Evolutionary conservation across 2,113 vertebrate species (phyloP), one percentile per base, ranked within the genome.

Genomic region (Oryzias melastigma): DNA sequence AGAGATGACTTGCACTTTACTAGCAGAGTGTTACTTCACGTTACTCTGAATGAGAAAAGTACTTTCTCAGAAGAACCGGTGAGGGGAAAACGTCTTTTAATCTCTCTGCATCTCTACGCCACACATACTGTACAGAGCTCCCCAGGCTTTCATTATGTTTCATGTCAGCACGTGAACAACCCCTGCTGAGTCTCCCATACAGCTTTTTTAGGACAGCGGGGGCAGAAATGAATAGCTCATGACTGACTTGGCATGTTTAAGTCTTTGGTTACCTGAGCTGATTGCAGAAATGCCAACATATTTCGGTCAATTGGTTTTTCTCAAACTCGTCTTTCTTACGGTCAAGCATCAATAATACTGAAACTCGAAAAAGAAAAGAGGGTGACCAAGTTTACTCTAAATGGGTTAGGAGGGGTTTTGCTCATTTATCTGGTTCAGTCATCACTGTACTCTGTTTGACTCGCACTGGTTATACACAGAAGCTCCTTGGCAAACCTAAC

Each of bases 381-480:
- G 70, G 62, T 51, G 43, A 56, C 35, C 25, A 68, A 44, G 50
- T 65, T 74, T 62, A 43, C 18, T 75, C 10, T 73, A 18, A 75
- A 65, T 73, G 53, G 68, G 41, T 24, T 62, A 6, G 48, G 47
- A 48, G 45, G 29, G n/a, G 53, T 43, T 62, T 52, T 57, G 78
- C 71, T 47, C 29, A 63, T 70, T 80, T 74, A 43, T 71, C 53
- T 71, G 16, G 35, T 51, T 22, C n/a, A 77, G 58, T 87, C 80
- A 84, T 77, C 44, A 25, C 27, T 43, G 20, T 40, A 70, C 58
- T 65, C 53, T 24, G 14, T 65, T 4, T 70, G 65, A 67, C 46
- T 62, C 7, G 1, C 5, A 35, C 5, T 2, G 55, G 45, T 56
- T 49, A 4, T 19, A 20, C 45, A 49, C 24, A 5, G 2, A 5